Base-by-base conservation (phyloP, 2,888 invertebrate genomes). In the Chironomus riparius region DNA sequence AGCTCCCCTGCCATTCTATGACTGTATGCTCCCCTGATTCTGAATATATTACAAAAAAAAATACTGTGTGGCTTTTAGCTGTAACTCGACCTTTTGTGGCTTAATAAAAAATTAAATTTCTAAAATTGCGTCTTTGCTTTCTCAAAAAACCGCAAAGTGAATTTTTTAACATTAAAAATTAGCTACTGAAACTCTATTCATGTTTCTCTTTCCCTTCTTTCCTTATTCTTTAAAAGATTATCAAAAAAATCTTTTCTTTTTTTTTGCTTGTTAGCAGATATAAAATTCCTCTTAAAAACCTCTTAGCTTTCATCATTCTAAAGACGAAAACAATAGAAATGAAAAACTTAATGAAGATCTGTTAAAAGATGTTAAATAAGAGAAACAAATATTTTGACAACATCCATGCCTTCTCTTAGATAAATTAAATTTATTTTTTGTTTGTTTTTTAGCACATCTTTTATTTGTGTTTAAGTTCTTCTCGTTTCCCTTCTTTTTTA, bases 381-480 rank as follows among this genome's bases (percentile, higher is more conserved):
- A 65, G 65, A 65, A 65, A 65, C 65, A 65, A 65, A 65, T 22
- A 65, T 65, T 65, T 65, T 65, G 65, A 65, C 65, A 65, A 13
- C 56, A 18, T 18, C 56, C n/a, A 18, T 15, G 56, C 56, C 56
- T n/a, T 56, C 56, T 15, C n/a, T 15, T 6, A 56, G 18, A 56
- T n/a, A 56, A 18, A n/a, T 56, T 15, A 56, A 56, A 56, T 56
- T 56, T n/a, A 13, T 48, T 15, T n/a, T 56, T 18, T 56, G 15
- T 15, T 56, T 18, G n/a, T 15, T 15, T 18, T 56, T 18, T 15
- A 56, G 18, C 18, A 56, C n/a, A 56, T 56, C 56, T 56, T 18
- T n/a, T 56, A 10, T 56, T 15, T 56, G 56, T 56, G 56, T 18
- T 15, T 18, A 12, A 56, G 56, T 15, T 38, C 38, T 38, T 38